Base-by-base conservation (phyloP, 2,113 vertebrate species). In the Rallus limicola region DNA sequence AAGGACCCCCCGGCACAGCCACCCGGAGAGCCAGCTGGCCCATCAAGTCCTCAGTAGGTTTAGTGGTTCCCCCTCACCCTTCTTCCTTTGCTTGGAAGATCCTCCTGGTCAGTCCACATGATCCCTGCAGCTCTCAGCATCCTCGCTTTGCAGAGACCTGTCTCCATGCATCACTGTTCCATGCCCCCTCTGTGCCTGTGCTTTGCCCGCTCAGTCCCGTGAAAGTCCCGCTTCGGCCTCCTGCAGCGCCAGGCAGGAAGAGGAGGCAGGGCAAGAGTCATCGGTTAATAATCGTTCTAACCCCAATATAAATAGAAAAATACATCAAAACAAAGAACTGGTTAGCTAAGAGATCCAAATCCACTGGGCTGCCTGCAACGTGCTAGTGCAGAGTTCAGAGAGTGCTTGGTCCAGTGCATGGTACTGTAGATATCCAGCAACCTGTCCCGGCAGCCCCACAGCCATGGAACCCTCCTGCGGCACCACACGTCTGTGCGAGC, bases 221-320 rank as follows among this genome's bases (percentile, higher is more conserved):
- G 59, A 53, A 58, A 85, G 48, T 72, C 78, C 59, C 0, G 1
- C 86, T 79, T 62, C 0, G 2, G 62, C 64, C 19, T 78, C 82
- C 82, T 65, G 67, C 74, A 85, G 79, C 83, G 77, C 67, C 93
- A 67, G 70, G 72, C 42, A 8, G 82, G 74, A 65, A 84, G 88
- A 89, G 92, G 59, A 96, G 84, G 82, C 78, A 70, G 82, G 93
- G 72, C 86, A 92, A 84, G 67, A 76, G 82, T 36, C 96, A 93
- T 56, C 0, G 80, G 89, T 95, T 97, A 97, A 95, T 95, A 95
- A 23, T 56, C 80, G 81, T 94, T 93, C 93, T 88, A 95, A 93
- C 82, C 75, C 65, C 69, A 71, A 90, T 33, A 95, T 94, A 97
- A 98, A 98, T 98, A 97, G 86, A 86, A 89, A 94, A 95, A 89